Conservation (phyloP, 2,113 vertebrate genomes). For the Platichthys stellatus region DNA sequence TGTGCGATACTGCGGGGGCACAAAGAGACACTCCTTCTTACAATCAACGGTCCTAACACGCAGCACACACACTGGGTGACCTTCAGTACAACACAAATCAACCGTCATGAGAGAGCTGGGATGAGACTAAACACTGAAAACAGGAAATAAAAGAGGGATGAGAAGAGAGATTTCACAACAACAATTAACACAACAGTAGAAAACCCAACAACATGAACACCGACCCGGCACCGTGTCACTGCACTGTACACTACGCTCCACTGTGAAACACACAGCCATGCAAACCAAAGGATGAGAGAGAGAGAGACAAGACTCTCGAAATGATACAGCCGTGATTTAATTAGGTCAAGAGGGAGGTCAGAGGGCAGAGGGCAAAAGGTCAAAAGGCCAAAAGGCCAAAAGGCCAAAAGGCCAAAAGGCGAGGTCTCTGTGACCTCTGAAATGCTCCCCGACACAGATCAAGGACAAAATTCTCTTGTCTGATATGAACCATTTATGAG, state of each 20-base stretch:
- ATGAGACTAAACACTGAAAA: constrained; percentile 58
- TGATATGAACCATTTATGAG: constrained; percentile 58
- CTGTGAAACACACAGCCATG: constrained; percentile 76
- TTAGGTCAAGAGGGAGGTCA: constrained; percentile 54
- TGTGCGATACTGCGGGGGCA: constrained; percentile 89
- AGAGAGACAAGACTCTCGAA: constrained; percentile 58
- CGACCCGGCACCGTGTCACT: constrained; percentile 58
- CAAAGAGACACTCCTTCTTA: constrained; percentile 56
- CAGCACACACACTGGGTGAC: constrained; percentile 13
- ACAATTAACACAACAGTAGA: constrained; percentile 57
- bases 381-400: constrained; percentile 36
- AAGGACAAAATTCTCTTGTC: constrained; percentile 48
- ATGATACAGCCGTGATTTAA: constrained; percentile 58
- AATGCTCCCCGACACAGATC: constrained; percentile 45
- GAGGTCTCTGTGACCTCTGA: constrained; percentile 51
- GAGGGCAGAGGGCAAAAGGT: constrained; percentile 33
- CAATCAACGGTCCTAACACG: constrained; percentile 14
- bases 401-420: constrained; percentile 59
- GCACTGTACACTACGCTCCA: constrained; percentile 67
- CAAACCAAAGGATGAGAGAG: constrained; percentile 72
- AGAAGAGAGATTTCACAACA: constrained; percentile 62
- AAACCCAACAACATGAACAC: constrained; percentile 59
- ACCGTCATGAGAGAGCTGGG: constrained; percentile 45
- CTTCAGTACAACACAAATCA: constrained; percentile 22
- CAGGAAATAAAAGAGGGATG: constrained; percentile 55